A percentile compares a stretch with the other conserved stretches of the same genome.
phyloP scores from a whole-genome alignment of 2,888 invertebrate species.

The Lacanobia oleracea region DNA sequence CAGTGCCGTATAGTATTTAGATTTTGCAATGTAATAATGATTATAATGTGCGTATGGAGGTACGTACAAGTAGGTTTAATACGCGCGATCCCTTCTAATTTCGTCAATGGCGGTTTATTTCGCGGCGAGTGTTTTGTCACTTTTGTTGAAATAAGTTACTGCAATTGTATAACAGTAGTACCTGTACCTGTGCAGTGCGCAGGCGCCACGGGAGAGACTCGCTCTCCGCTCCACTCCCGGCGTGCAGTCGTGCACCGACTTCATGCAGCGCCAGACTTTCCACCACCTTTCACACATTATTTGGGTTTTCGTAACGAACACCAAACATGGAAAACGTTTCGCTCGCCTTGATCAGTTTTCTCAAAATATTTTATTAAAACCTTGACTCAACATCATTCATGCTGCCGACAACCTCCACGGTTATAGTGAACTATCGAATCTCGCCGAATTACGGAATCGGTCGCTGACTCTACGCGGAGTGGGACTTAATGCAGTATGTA shows the following conservation, averaged over 20 bases:
- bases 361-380: slow-evolving; percentile 47
- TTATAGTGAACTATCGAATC: slow-evolving; percentile 56
- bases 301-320: slow-evolving; percentile 39
- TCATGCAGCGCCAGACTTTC: slow-evolving; percentile 33
- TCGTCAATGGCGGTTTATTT: slow-evolving; percentile 64
- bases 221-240: slow-evolving; percentile 36
- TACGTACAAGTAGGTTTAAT: slow-evolving; percentile 47
- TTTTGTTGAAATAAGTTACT: slow-evolving; percentile 66
- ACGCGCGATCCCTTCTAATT: slow-evolving; percentile 65
- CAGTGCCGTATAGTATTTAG: slow-evolving; percentile 33
- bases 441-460: slow-evolving; percentile 65
- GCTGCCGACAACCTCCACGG: slow-evolving; percentile 54
- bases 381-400: slow-evolving; percentile 63
- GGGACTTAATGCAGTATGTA: slow-evolving; percentile 43
- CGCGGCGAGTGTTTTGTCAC: slow-evolving; percentile 63
- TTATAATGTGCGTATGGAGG: slow-evolving; percentile 47
- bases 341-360: slow-evolving; percentile 30
- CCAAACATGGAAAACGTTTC: slow-evolving; percentile 45
- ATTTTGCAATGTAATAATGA: slow-evolving; percentile 56
- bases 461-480: slow-evolving; percentile 48
- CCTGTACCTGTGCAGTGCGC: slow-evolving; percentile 7
- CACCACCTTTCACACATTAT: slow-evolving; percentile 20
- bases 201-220: slow-evolving; percentile 20
- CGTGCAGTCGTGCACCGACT: background rate
- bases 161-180: slow-evolving; percentile 58